These are phyloP conservation scores for Cenopis cana DNA, from an alignment of 2,888 invertebrate genomes.

Conservation along the genomic window DNA sequence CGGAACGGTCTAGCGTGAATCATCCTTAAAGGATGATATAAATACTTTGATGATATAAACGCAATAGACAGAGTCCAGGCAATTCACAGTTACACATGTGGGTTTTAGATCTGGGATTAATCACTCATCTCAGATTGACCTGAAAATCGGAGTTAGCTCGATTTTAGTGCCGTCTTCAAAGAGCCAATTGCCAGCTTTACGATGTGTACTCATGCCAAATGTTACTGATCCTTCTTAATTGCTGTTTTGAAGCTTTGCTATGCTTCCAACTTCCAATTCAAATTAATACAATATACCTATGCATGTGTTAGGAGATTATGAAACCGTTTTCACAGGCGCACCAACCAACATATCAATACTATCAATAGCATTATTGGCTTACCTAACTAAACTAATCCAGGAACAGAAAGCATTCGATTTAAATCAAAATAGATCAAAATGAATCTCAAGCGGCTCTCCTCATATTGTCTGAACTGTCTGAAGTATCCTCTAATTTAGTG, in stretches of 20 bases:
- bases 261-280: not conserved
- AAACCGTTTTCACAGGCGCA: too few species aligned
- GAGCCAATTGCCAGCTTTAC: slow-evolving; percentile 28
- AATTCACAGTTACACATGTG: slow-evolving; percentile 11
- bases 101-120: slow-evolving; percentile 23
- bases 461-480: not conserved
- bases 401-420: not conserved
- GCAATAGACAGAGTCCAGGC: slow-evolving; percentile 2
- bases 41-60: not conserved
- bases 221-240: slow-evolving; percentile 23
- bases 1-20: too few species aligned
- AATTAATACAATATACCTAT: not conserved
- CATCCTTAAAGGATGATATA: too few species aligned
- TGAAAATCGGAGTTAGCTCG: slow-evolving; percentile 21
- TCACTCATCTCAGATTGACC: slow-evolving; percentile 32
- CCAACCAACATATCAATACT: too few species aligned
- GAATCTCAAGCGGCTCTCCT: not conserved
- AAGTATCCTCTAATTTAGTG: not conserved
- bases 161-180: slow-evolving; percentile 27
- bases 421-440: not conserved
- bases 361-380: too few species aligned
- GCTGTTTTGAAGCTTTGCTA: slow-evolving; percentile 9
- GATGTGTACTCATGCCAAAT: slow-evolving; percentile 25
- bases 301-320: not conserved
- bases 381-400: too few species aligned